A percentile compares a stretch with the other conserved stretches of the same genome.
These are phyloP conservation scores for Pherbina coryleti DNA, from an alignment of 2,888 invertebrate species.

Conservation along the genomic window DNA sequence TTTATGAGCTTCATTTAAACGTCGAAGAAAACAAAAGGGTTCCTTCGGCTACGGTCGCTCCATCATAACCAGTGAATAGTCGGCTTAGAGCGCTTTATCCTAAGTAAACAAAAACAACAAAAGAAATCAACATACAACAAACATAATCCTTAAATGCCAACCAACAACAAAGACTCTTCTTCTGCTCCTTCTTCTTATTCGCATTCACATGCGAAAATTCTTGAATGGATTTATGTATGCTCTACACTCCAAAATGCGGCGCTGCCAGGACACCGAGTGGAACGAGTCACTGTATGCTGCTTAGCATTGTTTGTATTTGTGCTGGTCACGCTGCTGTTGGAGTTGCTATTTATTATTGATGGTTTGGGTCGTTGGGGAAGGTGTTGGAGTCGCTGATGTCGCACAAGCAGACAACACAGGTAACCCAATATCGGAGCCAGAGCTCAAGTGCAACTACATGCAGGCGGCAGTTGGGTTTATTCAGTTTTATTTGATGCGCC, in stretches of 20 bases:
- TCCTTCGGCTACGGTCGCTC: not conserved
- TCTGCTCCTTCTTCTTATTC: too few relatives aligned
- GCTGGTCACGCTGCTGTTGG: conserved; percentile 27
- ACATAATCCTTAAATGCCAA: conserved; percentile 35
- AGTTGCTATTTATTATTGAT: not conserved
- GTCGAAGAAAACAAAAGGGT: conserved; percentile 13
- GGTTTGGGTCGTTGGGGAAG: conserved; percentile 20
- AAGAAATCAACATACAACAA: conserved; percentile 14
- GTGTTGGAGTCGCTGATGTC: conserved; percentile 6
- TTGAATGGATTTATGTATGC: conserved; percentile 25
- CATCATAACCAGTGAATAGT: not conserved
- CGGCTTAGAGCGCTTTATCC: conserved; percentile 24
- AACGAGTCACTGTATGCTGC: not conserved
- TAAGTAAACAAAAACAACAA: conserved; percentile 32
- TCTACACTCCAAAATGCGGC: too few relatives aligned
- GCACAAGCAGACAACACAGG: not conserved
- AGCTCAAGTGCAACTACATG: conserved; percentile 43
- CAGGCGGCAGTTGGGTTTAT: conserved; percentile 17
- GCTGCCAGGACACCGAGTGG: not conserved
- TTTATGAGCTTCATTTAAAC: conserved; percentile 26
- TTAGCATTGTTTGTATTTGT: not conserved
- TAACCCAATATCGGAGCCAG: conserved; percentile 34
- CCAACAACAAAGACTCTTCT: conserved; percentile 7
- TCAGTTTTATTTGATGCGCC: conserved; percentile 37
- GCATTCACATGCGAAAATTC: conserved; percentile 9